Conservation (phyloP, 2,113 vertebrate genomes). For the Athene cunicularia region DNA sequence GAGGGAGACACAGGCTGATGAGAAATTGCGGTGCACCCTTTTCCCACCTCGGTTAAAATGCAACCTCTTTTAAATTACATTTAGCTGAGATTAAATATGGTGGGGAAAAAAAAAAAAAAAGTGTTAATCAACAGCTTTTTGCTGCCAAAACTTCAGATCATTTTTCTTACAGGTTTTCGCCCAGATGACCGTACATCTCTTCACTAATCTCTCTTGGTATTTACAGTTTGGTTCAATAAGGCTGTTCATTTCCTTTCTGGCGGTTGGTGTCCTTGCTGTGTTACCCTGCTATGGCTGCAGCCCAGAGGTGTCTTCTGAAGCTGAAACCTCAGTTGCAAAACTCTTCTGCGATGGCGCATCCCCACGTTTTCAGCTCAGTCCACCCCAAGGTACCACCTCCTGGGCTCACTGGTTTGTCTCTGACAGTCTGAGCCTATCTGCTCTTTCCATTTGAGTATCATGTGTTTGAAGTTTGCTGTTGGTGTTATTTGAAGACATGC, state of each 20-base stretch:
- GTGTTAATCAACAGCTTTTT: not conserved
- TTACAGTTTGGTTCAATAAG: not conserved
- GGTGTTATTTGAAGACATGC: accelerated
- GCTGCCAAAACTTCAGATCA: not conserved
- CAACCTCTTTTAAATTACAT: not conserved
- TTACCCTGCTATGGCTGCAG: not conserved
- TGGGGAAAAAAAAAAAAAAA: not conserved
- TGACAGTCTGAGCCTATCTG: not conserved
- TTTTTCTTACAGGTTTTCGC: not conserved
- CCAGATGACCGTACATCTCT: not conserved
- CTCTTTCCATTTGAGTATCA: not conserved
- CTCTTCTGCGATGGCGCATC: accelerated
- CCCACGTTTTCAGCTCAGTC: accelerated
- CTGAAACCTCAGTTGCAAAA: not conserved
- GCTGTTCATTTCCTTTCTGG: not conserved
- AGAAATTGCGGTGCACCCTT: not conserved
- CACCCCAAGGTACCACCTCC: not conserved
- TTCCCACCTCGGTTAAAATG: not conserved
- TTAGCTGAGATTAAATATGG: not conserved
- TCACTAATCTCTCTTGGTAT: not conserved
- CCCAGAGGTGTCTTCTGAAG: not conserved
- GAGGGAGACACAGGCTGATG: not conserved
- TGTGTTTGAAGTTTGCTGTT: not conserved
- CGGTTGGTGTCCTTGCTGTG: not conserved
- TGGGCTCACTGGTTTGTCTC: not conserved